A percentile compares a stretch with the other conserved stretches of the same genome.
Conservation (phyloP, 92 coral and sea anemone species). For the Umimayanthus kanabou region DNA sequence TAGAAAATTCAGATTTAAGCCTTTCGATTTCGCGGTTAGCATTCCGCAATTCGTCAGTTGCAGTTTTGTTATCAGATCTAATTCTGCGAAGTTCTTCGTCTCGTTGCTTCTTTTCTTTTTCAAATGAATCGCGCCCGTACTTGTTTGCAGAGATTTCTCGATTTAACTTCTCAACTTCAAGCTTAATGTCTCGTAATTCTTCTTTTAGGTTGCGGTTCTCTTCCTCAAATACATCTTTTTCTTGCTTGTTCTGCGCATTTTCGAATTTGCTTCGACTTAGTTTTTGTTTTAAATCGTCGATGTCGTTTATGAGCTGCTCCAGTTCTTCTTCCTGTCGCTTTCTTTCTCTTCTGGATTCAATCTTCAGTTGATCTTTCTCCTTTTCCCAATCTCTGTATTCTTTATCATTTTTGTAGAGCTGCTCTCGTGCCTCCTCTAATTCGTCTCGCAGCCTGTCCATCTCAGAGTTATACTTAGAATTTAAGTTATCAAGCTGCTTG, state of each 20-base stretch:
- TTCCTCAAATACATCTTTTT: constrained; percentile 12
- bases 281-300: constrained; percentile 54
- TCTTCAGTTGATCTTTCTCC: constrained; percentile 48
- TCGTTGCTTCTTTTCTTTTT: constrained; percentile 36
- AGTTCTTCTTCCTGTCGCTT: constrained; percentile 65
- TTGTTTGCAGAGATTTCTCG: constrained; percentile 39
- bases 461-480: constrained; percentile 36
- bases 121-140: constrained; percentile 44
- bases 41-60: constrained; percentile 47
- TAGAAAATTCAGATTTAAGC: constrained; percentile 53
- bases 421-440: constrained; percentile 57
- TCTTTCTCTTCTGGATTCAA: constrained; percentile 66
- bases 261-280: constrained; percentile 34
- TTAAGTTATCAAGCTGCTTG: constrained; percentile 44
- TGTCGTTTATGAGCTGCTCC: constrained; percentile 61
- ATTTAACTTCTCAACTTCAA: constrained; percentile 14
- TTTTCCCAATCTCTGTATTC: constrained; percentile 56
- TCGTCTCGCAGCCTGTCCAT: constrained; percentile 61
- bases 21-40: constrained; percentile 54
- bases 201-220: constrained; percentile 17
- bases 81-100: constrained; percentile 44
- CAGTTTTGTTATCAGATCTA: constrained; percentile 23
- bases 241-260: background rate
- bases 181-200: constrained; percentile 6
- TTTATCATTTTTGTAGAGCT: constrained; percentile 56